Conservation (phyloP, 2,113 vertebrate species). For the Sminthopsis crassicaudata region DNA sequence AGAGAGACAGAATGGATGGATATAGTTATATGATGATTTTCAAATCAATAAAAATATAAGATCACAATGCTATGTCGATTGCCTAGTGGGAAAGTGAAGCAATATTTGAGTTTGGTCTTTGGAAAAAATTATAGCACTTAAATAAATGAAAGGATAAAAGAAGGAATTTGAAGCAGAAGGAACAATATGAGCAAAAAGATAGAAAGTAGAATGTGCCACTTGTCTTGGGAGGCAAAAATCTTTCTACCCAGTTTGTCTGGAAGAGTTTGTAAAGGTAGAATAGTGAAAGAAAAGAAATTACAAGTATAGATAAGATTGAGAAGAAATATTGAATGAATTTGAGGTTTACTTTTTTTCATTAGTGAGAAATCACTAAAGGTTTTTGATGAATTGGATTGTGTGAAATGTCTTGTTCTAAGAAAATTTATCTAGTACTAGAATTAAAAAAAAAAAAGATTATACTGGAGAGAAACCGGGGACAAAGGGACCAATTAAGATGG, state of each 20-base stretch:
- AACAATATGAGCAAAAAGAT: not conserved
- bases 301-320: not conserved
- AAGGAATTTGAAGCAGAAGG: not conserved
- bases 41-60: not conserved
- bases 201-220: not conserved
- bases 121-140: not conserved
- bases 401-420: not conserved
- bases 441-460: not conserved
- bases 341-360: not conserved
- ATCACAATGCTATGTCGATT: not conserved
- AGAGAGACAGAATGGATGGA: too few species aligned
- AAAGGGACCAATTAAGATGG: not conserved
- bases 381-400: not conserved
- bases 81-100: not conserved
- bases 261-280: not conserved
- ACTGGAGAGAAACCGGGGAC: not conserved
- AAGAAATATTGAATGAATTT: not conserved
- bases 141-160: not conserved
- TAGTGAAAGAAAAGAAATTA: not conserved
- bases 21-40: not conserved
- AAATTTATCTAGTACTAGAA: not conserved
- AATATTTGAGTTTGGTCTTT: not conserved
- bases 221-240: not conserved
- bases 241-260: not conserved
- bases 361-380: not conserved